Evolutionary conservation across 2,113 vertebrate genomes (phyloP), one percentile per base, ranked within the genome.

Genomic region (Podarcis muralis): DNA sequence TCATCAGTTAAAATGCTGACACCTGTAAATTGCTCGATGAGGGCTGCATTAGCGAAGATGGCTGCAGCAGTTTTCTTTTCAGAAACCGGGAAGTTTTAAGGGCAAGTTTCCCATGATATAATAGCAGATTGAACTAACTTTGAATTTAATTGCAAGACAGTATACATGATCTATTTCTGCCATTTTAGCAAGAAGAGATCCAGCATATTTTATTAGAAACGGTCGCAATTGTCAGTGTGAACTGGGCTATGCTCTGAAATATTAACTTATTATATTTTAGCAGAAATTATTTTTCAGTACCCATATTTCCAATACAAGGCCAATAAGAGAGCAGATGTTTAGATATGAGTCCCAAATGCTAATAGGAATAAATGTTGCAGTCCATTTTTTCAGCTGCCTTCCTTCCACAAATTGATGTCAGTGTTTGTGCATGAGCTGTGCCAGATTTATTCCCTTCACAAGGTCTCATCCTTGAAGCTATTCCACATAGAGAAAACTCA

Each of bases 1-100:
- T 89, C n/a, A 71, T 1, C 62, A 43, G 15, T 23, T 89, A 93
- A 93, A 94, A 85, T 88, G 32, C 27, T 92, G 80, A 74, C 85
- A 79, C 16, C 8, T 88, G 6, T 86, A 16, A 87, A 91, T 89
- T 40, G 65, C 62, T 40, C 86, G 23, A 85, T 76, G 62, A 43
- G 16, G 84, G 3, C 1, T 5, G 72, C 6, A 48, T 90, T 83
- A 88, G 59, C 15, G 48, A 30, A 62, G 30, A 65, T 32, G 53
- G 3, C 86, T 75, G 59, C 20, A 32, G 86, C 12, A 22, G 27
- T 0, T 30, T 87, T 89, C 87, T 22, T 85, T 5, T 81, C 90
- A 90, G 80, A 85, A 82, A 68, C 32, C 20, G 18, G 85, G 35
- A 66, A 85, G 22, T 4, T 76, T 0, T 4, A 43, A 93, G 40